Base-by-base conservation (phyloP, 2,797 vertebrate genomes). In the Neostethus bicornis region DNA sequence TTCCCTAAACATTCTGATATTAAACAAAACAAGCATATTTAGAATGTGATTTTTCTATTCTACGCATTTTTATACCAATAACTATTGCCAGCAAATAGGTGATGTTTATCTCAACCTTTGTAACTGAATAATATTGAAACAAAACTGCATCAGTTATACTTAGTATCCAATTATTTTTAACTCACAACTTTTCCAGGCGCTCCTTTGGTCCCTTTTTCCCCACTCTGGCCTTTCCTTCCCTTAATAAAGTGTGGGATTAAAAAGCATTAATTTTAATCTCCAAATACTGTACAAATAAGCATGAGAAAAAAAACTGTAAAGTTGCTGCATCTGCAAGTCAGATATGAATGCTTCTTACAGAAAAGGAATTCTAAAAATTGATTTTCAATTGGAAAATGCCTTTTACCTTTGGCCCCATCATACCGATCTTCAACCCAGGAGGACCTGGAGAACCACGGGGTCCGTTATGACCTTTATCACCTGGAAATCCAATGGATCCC, bases 401-500 rank as follows among this genome's bases (percentile, higher is more conserved):
- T 55, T 50, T 75, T 32, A 91, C 92, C 83, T 85, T 90, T 48
- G 59, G 26, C 1, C 90, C 92, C 21, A 39, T 66, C 38, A 37
- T 64, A 48, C 91, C 91, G 79, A 81, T 83, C 47, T 14, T 14
- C 32, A 32, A 32, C 70, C 90, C 91, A 49, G 62, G 70, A 44
- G 12, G 48, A 44, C 91, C 90, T 17, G 70, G 74, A 56, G 70
- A 73, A n/a, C 91, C 92, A 41, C 25, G 24, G 44, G 64, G 56
- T 57, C 91, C 92, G 51, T 34, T 52, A 43, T 7, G 78, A 50
- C 92, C 92, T 80, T 89, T 91, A 12, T 34, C 51, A 42, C 90
- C 90, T 4, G 46, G 14, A 43, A 58, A 31, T 9, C 92, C 92
- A 43, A 19, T 43, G 28, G 64, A 61, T 23, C 83, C 91, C 17